Percentiles rank a stretch among this genome's conserved stretches.
Conservation (phyloP, 1,140 invertebrate genomes). For the Trichoplusia ni region DNA sequence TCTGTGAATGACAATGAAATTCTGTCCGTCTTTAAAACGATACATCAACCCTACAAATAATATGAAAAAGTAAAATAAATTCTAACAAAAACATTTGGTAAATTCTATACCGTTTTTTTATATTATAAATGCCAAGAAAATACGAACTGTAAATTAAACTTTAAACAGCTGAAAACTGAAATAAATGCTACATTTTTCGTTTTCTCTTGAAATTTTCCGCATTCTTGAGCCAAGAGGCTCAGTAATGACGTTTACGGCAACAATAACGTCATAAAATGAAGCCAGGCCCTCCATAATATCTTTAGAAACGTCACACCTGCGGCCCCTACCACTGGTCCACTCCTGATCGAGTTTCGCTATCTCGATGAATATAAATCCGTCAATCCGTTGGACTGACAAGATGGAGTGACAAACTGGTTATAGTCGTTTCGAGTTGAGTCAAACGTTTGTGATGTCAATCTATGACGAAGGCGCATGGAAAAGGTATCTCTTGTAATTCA, state of each 20-base stretch:
- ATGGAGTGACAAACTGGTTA: too few relatives aligned
- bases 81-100: too few relatives aligned
- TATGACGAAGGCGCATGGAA: too few relatives aligned
- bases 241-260: constrained; percentile 56
- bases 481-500: too few relatives aligned
- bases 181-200: constrained; percentile 51
- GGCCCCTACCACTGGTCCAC: constrained; percentile 15
- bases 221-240: constrained; percentile 43
- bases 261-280: constrained; percentile 58
- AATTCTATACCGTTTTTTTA: too few relatives aligned
- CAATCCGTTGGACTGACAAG: not conserved
- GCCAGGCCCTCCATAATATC: constrained; percentile 43
- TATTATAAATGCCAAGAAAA: too few relatives aligned
- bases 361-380: not conserved
- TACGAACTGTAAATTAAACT: not conserved
- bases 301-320: constrained; percentile 40
- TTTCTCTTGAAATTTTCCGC: constrained; percentile 51
- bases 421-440: too few relatives aligned
- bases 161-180: not conserved
- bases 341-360: not conserved
- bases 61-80: too few relatives aligned
- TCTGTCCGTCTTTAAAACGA: too few relatives aligned
- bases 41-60: too few relatives aligned
- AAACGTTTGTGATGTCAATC: too few relatives aligned
- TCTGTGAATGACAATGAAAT: too few relatives aligned